A percentile compares a stretch with the other conserved stretches of the same genome.
Conservation (phyloP, 2,888 invertebrate genomes). For the Megaustenia siamemsis region DNA sequence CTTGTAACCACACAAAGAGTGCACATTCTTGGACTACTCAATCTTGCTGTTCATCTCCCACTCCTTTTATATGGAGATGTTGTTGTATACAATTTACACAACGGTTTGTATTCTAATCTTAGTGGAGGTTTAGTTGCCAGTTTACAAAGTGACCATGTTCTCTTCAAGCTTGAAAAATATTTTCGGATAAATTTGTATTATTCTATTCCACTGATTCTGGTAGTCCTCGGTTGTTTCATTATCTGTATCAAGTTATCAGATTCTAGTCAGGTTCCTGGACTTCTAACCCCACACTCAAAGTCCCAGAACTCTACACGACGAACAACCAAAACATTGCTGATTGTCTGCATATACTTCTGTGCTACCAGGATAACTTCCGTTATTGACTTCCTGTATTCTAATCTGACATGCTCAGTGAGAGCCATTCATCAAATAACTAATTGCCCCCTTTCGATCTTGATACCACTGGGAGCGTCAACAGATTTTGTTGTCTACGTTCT, state of each 20-base stretch:
- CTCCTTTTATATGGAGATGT: neutral
- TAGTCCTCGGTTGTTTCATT: neutral
- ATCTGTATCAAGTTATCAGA: neutral
- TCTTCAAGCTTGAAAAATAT: neutral
- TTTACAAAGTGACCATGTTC: neutral
- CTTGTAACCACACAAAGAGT: neutral
- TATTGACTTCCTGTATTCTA: no score
- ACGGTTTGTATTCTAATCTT: neutral
- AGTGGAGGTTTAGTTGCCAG: no score
- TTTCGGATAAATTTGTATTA: neutral
- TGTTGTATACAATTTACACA: neutral
- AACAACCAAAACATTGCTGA: neutral
- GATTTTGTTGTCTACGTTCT: neutral
- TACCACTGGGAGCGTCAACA: neutral
- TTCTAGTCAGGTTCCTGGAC: neutral
- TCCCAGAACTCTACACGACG: neutral
- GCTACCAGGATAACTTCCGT: neutral
- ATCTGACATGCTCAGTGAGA: neutral
- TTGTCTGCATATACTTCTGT: neutral
- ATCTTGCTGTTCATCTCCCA: neutral
- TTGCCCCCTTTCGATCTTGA: neutral
- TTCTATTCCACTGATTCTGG: neutral
- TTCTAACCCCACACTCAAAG: no score
- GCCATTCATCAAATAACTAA: neutral
- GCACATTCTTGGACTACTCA: neutral